Conservation (phyloP, 2,113 vertebrate species). For the Ramphastos sulfuratus region DNA sequence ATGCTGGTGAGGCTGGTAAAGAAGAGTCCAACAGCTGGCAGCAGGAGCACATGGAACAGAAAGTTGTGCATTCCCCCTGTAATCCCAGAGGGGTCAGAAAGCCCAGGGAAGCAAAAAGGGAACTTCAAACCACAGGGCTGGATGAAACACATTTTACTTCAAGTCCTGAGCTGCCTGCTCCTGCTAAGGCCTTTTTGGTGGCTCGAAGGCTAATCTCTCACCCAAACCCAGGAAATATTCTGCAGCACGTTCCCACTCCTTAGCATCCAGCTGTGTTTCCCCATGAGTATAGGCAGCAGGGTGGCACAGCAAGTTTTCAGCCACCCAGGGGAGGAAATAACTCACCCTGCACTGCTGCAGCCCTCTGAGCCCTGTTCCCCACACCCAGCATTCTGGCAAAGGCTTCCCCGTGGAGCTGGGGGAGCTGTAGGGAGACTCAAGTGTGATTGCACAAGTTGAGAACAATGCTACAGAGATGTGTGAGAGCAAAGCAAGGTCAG, state of each 20-base stretch:
- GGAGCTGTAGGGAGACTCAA: neutral
- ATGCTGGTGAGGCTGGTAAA: neutral
- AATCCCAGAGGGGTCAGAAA: neutral
- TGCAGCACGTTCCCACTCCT: neutral
- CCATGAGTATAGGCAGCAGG: neutral
- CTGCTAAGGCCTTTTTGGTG: neutral
- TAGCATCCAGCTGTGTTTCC: neutral
- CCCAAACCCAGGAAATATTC: neutral
- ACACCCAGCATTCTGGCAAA: neutral
- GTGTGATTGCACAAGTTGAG: neutral
- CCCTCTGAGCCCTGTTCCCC: neutral
- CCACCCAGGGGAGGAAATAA: neutral
- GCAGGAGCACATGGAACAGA: neutral
- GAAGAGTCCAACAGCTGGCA: neutral
- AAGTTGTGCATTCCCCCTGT: neutral
- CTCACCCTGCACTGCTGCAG: rapidly evolving
- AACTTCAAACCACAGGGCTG: neutral
- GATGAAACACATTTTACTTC: neutral
- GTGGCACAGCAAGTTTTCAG: neutral
- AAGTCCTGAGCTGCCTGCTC: neutral
- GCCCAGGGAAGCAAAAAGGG: neutral
- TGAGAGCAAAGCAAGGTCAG: slow-evolving; percentile 2
- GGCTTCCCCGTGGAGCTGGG: rapidly evolving
- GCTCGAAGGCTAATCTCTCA: neutral
- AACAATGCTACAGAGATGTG: neutral